Percentiles rank a stretch among this genome's conserved stretches.
These are phyloP conservation scores for Cephus rjabovi DNA, from an alignment of 2,888 invertebrate genomes.

Conservation along the genomic window DNA sequence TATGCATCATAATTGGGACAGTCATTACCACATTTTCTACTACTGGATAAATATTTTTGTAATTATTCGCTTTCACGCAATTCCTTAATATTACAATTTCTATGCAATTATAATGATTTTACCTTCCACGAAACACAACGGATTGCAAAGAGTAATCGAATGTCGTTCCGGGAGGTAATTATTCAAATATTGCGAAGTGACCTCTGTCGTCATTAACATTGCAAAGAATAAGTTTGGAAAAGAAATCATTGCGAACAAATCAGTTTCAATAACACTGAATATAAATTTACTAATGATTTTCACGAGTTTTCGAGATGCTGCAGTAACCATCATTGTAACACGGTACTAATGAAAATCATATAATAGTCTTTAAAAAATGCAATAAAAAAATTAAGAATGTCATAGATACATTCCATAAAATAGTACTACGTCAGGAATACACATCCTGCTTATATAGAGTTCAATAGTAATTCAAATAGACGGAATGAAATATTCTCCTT, in stretches of 20 bases:
- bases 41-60: background rate
- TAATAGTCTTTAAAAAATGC: background rate
- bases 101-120: background rate
- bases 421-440: background rate
- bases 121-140: background rate
- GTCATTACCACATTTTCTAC: background rate
- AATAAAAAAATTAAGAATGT: background rate
- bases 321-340: background rate
- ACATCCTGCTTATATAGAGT: background rate
- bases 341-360: background rate
- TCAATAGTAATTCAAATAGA: background rate
- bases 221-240: background rate
- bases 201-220: constrained; percentile 3
- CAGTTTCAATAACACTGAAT: background rate
- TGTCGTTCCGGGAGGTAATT: constrained; percentile 31
- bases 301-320: background rate
- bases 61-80: background rate
- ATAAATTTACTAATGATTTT: background rate
- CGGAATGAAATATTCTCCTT: background rate
- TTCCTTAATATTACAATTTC: background rate
- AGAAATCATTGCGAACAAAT: background rate
- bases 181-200: constrained; percentile 27
- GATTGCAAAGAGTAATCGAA: constrained; percentile 15
- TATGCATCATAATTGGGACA: background rate
- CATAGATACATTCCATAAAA: background rate